phyloP scores from a whole-genome alignment of 1,140 invertebrate genomes.

The Semibalanus balanoides region DNA sequence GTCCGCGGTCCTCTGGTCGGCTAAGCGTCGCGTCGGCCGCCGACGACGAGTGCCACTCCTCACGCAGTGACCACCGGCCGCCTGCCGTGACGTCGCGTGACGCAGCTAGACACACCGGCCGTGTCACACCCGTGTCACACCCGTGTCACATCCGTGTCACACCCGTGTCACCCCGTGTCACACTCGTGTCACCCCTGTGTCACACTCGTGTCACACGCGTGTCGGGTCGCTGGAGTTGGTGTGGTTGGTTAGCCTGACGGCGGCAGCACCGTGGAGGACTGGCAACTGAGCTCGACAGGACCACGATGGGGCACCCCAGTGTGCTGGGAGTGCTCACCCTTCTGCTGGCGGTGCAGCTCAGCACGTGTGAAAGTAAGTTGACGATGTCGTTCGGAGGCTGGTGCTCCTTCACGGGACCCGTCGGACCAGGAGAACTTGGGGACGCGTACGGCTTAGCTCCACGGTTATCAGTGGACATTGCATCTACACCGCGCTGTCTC shows the following conservation, averaged over 20 bases:
- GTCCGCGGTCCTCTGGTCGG: neutral
- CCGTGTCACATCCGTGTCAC: neutral
- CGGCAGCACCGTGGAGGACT: neutral
- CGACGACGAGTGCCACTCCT: too few relatives aligned
- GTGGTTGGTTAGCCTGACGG: neutral
- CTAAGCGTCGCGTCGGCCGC: too few relatives aligned
- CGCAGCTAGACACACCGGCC: too few relatives aligned
- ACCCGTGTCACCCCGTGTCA: too few relatives aligned
- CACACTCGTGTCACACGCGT: neutral
- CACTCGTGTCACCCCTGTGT: too few relatives aligned
- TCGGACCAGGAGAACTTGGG: too few relatives aligned
- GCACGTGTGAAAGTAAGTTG: neutral
- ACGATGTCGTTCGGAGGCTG: too few relatives aligned
- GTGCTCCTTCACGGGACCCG: too few relatives aligned
- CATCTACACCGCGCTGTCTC: too few relatives aligned
- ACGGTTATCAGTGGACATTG: too few relatives aligned
- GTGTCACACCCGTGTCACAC: neutral
- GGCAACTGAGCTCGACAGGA: too few relatives aligned
- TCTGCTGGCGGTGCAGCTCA: neutral
- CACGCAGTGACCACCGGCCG: neutral
- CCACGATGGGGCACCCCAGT: neutral
- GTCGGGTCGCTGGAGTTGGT: neutral
- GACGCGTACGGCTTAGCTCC: too few relatives aligned
- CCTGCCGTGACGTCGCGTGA: neutral
- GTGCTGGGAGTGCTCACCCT: neutral